Percentiles rank a stretch among this genome's conserved stretches.
Evolutionary conservation across 2,113 vertebrate genomes (phyloP).

Genomic region (Ctenomys sociabilis): DNA sequence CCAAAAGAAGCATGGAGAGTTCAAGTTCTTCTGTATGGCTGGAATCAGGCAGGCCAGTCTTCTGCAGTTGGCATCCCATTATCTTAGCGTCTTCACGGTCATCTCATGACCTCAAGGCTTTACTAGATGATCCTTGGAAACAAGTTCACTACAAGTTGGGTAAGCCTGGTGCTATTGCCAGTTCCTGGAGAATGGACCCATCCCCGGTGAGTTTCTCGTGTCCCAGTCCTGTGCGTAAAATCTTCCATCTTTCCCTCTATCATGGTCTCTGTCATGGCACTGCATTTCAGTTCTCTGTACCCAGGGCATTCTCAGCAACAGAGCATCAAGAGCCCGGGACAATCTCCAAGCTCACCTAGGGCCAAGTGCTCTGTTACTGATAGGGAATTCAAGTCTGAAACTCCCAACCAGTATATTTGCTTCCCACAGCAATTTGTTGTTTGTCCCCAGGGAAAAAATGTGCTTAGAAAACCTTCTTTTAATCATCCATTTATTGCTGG

Average conservation of each 20-base stretch:
- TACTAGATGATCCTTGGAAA: constrained; percentile 39
- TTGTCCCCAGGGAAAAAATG: background rate
- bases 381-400: constrained; percentile 11
- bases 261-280: no score
- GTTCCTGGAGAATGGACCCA: background rate
- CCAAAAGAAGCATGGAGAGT: background rate
- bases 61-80: constrained; percentile 36
- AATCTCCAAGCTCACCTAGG: background rate
- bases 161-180: constrained; percentile 38
- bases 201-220: constrained; percentile 10
- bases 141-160: constrained; percentile 41
- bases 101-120: constrained; percentile 41
- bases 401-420: background rate
- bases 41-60: background rate
- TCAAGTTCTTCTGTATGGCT: background rate
- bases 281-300: no score
- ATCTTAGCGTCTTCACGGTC: background rate
- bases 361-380: background rate
- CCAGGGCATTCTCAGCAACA: constrained; percentile 5
- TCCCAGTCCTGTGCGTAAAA: background rate
- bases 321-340: background rate
- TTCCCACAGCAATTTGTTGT: constrained; percentile 15
- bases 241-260: no score
- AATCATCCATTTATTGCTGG: background rate
- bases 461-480: constrained; percentile 15